Conservation (phyloP, 23 tunicate species). For the Trididemnum nubilum region DNA sequence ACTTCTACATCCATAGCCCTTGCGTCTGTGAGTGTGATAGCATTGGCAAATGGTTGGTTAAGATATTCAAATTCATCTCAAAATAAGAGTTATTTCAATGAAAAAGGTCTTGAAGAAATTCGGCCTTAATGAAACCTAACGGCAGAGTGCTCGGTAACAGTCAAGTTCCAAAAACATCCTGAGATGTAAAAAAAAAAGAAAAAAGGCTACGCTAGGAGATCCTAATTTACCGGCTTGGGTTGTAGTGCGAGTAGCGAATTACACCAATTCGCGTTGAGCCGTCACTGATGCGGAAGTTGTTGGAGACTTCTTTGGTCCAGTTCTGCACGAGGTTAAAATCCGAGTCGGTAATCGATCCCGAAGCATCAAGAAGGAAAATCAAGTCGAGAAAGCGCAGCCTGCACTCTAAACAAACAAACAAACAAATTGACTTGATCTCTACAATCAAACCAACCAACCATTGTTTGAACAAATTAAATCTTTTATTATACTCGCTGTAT, state of each 20-base stretch:
- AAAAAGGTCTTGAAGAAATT: too few species aligned
- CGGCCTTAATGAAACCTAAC: too few species aligned
- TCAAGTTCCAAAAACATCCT: too few species aligned
- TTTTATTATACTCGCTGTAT: neutral
- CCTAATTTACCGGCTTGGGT: slow-evolving; percentile 27
- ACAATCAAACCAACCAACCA: neutral
- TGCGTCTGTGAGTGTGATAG: too few species aligned
- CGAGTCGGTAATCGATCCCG: slow-evolving; percentile 47
- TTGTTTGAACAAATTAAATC: neutral
- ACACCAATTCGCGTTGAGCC: slow-evolving; percentile 55
- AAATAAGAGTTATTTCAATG: too few species aligned
- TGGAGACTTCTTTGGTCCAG: slow-evolving; percentile 58
- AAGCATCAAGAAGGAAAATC: slow-evolving; percentile 69
- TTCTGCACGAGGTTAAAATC: slow-evolving; percentile 50
- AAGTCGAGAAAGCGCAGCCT: slow-evolving; percentile 38
- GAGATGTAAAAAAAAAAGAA: neutral
- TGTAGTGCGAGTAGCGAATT: slow-evolving; percentile 58
- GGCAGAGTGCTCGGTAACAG: too few species aligned
- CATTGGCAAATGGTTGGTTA: too few species aligned
- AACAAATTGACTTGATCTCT: neutral
- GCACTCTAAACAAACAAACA: slow-evolving; percentile 23
- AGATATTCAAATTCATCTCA: too few species aligned
- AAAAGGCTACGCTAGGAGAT: too few species aligned
- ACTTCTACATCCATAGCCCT: too few species aligned
- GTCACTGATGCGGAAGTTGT: slow-evolving; percentile 25